phyloP scores from a whole-genome alignment of 2,888 invertebrate genomes.

The Megastigmus dorsalis region DNA sequence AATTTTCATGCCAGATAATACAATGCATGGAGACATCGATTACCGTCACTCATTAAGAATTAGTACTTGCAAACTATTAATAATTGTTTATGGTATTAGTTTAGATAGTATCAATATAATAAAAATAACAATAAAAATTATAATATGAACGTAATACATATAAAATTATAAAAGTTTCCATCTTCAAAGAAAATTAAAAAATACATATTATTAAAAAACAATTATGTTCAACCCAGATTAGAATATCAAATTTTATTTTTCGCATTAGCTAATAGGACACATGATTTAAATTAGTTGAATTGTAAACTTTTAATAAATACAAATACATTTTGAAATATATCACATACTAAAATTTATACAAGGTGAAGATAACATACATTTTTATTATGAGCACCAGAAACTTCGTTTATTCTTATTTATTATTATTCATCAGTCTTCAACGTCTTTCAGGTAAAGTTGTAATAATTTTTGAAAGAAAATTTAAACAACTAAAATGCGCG shows the following conservation, averaged over 20 bases:
- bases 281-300: background rate
- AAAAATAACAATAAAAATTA: background rate
- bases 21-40: background rate
- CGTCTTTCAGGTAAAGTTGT: too few species aligned
- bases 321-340: constrained; percentile 14
- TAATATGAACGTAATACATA: background rate
- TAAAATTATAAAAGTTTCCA: background rate
- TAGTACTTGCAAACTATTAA: constrained; percentile 35
- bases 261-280: constrained; percentile 7
- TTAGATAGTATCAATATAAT: constrained; percentile 2
- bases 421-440: background rate
- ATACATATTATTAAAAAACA: background rate
- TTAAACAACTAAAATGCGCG: too few species aligned
- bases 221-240: background rate
- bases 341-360: constrained; percentile 9
- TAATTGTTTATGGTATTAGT: constrained; percentile 2
- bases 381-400: background rate
- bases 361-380: background rate
- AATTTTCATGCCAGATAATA: constrained; percentile 18
- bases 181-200: background rate
- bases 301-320: background rate
- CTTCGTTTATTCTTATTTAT: too few species aligned
- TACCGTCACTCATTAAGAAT: constrained; percentile 14
- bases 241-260: constrained; percentile 32
- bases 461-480: too few species aligned